Conservation (phyloP, 2,113 vertebrate genomes). For the Tor tambroides region DNA sequence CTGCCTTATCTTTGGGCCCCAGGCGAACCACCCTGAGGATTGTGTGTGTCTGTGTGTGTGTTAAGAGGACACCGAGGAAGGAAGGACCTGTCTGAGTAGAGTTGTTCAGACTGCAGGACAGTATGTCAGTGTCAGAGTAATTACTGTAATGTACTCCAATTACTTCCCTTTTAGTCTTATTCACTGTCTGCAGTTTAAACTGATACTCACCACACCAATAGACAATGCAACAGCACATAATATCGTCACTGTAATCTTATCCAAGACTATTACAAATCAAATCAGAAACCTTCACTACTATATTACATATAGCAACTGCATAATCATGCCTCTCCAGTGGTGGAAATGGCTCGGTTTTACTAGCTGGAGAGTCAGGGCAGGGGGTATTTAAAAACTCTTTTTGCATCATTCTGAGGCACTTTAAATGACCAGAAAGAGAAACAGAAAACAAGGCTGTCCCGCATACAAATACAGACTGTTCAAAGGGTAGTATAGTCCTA, state of each 20-base stretch:
- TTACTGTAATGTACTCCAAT: constrained; percentile 56
- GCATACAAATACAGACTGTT: not conserved
- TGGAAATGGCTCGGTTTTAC: not conserved
- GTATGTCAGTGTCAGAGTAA: constrained; percentile 55
- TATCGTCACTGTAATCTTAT: not conserved
- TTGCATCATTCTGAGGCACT: not conserved
- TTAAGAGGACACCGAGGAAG: not conserved
- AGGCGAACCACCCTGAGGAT: constrained; percentile 59
- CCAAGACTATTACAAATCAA: not conserved
- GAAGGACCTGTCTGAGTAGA: not conserved
- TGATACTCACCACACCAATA: constrained; percentile 4
- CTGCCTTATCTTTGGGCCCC: constrained; percentile 57
- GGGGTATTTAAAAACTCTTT: not conserved
- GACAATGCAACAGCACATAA: not conserved
- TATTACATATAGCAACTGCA: not conserved
- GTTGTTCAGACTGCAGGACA: constrained; percentile 25
- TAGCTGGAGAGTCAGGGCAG: not conserved
- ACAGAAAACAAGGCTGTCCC: not conserved
- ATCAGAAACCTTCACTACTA: not conserved
- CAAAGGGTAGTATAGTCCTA: not conserved
- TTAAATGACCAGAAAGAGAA: not conserved
- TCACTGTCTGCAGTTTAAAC: constrained; percentile 10
- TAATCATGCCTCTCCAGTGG: not conserved
- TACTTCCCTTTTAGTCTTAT: constrained; percentile 40
- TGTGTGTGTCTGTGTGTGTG: constrained; percentile 12